Evolutionary conservation across 1,140 invertebrate species (phyloP).

Genomic region (Nixonia krombeini): DNA sequence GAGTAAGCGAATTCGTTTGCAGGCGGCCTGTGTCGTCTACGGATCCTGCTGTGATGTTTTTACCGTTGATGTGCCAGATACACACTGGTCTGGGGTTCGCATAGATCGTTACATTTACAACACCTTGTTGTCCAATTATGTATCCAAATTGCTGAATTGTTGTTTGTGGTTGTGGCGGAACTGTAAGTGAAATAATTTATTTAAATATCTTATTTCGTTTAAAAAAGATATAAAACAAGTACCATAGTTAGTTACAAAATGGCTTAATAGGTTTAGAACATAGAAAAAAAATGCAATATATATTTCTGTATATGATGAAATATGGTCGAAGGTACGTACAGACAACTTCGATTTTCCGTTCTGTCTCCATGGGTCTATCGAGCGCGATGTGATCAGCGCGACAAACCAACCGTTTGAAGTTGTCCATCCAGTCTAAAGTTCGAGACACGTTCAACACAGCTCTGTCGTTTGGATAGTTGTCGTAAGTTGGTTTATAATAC

Average conservation of each 20-base stretch:
- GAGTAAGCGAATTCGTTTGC: no score
- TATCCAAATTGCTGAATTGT: conserved; percentile 78
- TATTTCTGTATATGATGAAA: conserved; percentile 1
- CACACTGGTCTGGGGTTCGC: conserved; percentile 78
- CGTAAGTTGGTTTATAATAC: conserved; percentile 61
- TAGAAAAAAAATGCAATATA: conserved; percentile 1
- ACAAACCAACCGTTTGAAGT: conserved; percentile 77
- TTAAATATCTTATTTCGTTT: conserved; percentile 4
- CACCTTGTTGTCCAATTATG: conserved; percentile 77
- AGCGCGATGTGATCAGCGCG: conserved; percentile 77
- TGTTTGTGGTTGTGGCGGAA: conserved; percentile 73
- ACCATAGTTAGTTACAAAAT: no score
- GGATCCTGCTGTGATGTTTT: conserved; percentile 72
- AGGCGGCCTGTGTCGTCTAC: conserved; percentile 70
- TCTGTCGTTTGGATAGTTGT: conserved; percentile 56
- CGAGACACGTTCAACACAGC: conserved; percentile 77
- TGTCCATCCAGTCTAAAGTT: conserved; percentile 75
- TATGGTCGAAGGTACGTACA: no score
- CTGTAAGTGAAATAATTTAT: no score
- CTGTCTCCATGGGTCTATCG: conserved; percentile 65
- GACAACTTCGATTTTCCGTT: conserved; percentile 73
- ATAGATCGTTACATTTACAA: conserved; percentile 78
- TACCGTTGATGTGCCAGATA: conserved; percentile 77
- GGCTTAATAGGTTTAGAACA: no score
- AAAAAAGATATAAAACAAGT: neutral